Conservation (phyloP, 2,888 invertebrate genomes). For the Ophion ventricosus region DNA sequence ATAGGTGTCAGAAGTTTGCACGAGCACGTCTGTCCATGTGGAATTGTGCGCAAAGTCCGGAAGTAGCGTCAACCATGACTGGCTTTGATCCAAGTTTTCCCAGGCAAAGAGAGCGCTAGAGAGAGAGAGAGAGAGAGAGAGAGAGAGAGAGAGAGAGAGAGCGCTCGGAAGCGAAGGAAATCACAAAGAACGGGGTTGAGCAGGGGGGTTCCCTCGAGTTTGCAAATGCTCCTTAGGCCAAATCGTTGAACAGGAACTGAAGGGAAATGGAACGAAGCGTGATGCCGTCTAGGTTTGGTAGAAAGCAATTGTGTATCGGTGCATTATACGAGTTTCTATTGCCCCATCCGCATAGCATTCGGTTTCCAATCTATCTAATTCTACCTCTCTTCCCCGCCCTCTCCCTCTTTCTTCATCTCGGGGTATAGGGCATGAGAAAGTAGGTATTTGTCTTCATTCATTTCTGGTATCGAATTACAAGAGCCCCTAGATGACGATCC, state of each 20-base stretch:
- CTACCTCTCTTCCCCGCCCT: slow-evolving; percentile 15
- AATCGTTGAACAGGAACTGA: slow-evolving; percentile 31
- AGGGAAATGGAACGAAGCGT: slow-evolving; percentile 43
- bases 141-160: slow-evolving; percentile 1
- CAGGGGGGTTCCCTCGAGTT: slow-evolving; percentile 3
- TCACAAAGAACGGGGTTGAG: too few relatives aligned
- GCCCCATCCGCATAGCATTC: slow-evolving; percentile 48
- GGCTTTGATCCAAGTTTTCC: slow-evolving; percentile 38
- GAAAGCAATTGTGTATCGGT: slow-evolving; percentile 63
- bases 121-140: slow-evolving; percentile 12
- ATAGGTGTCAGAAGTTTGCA: slow-evolving; percentile 16
- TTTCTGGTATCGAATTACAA: slow-evolving; percentile 41
- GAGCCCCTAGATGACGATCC: slow-evolving; percentile 29
- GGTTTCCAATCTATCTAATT: slow-evolving; percentile 25
- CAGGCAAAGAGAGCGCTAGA: neutral
- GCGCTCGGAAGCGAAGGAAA: slow-evolving; percentile 4
- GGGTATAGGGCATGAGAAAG: slow-evolving; percentile 70
- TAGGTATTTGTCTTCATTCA: slow-evolving; percentile 66
- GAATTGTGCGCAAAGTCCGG: slow-evolving; percentile 8
- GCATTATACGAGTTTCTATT: slow-evolving; percentile 46
- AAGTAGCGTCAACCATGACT: slow-evolving; percentile 23
- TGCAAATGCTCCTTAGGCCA: slow-evolving; percentile 33
- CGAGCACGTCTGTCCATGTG: slow-evolving; percentile 5
- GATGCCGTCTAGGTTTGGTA: slow-evolving; percentile 43
- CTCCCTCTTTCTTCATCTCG: slow-evolving; percentile 44